A percentile compares a stretch with the other conserved stretches of the same genome.
These are phyloP conservation scores for Harpegnathos saltator DNA, from an alignment of 1,140 invertebrate species.

Conservation along the genomic window DNA sequence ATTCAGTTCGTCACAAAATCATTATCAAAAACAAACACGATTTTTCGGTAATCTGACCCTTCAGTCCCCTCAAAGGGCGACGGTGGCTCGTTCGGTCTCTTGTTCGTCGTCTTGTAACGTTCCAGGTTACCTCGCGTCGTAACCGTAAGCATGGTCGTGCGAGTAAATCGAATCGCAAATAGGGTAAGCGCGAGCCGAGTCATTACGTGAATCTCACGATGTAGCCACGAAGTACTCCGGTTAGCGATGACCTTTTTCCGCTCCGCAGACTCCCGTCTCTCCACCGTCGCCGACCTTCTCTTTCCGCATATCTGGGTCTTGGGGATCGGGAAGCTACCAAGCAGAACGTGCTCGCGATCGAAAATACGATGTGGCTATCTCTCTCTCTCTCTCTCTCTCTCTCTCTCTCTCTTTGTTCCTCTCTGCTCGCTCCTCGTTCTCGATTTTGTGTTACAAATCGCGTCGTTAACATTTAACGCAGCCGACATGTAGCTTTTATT, in stretches of 20 bases:
- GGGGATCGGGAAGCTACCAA: background rate
- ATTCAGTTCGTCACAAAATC: too few species aligned
- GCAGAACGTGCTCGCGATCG: background rate
- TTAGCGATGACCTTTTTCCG: conserved; percentile 14
- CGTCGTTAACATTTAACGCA: conserved; percentile 1
- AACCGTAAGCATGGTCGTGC: conserved; percentile 57
- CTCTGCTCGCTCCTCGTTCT: too few species aligned
- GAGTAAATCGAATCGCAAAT: conserved; percentile 70
- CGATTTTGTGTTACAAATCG: background rate
- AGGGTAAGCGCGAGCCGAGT: conserved; percentile 51
- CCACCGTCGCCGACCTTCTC: conserved; percentile 14
- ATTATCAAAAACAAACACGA: too few species aligned
- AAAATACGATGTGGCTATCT: background rate
- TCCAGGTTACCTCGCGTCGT: conserved; percentile 24
- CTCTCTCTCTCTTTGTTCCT: too few species aligned
- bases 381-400: too few species aligned
- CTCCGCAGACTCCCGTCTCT: background rate
- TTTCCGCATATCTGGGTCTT: background rate
- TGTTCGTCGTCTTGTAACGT: conserved; percentile 6
- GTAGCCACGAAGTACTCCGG: conserved; percentile 29
- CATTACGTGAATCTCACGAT: conserved; percentile 53
- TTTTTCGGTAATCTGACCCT: too few species aligned
- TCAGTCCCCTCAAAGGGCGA: too few species aligned
- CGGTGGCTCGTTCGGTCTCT: background rate
- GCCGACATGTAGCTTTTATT: background rate